Evolutionary conservation across 92 coral and sea anemone genomes (phyloP).

Genomic region (Desmophyllum pertusum): DNA sequence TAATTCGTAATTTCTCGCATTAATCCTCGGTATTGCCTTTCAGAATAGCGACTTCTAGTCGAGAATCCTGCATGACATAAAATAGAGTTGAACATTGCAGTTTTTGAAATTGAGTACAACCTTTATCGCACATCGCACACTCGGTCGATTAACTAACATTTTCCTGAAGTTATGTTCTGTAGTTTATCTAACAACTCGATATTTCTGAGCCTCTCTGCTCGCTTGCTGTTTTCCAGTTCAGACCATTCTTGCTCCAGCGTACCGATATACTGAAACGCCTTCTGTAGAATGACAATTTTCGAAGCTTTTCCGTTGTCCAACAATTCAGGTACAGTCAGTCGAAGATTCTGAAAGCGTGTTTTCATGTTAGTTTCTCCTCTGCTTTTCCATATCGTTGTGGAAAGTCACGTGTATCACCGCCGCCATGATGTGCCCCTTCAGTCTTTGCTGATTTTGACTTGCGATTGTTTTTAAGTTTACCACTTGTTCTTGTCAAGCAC

Average conservation of each 20-base stretch:
- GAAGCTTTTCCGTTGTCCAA: constrained; percentile 56
- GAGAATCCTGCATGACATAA: not conserved
- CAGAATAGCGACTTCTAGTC: not conserved
- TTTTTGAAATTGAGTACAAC: not conserved
- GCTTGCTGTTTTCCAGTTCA: constrained; percentile 25
- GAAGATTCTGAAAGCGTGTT: constrained; percentile 68
- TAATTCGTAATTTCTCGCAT: not conserved
- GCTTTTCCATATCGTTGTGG: constrained; percentile 74
- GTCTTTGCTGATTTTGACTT: not conserved
- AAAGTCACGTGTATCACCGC: constrained; percentile 23
- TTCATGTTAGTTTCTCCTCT: constrained; percentile 77
- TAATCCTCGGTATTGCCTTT: not conserved
- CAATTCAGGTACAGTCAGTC: constrained; percentile 59
- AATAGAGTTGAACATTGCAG: not conserved
- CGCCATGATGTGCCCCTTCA: not conserved
- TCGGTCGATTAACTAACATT: constrained; percentile 1
- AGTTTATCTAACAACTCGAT: constrained; percentile 25
- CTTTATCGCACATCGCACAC: not conserved
- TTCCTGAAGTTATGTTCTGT: constrained; percentile 30
- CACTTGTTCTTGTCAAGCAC: not conserved
- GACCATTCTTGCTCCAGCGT: constrained; percentile 38
- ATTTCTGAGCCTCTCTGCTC: constrained; percentile 19
- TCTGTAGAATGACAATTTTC: constrained; percentile 65
- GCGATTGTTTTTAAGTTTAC: not conserved
- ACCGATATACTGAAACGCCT: constrained; percentile 55